Base-by-base conservation (phyloP, 2,888 invertebrate genomes). In the Lacanobia oleracea region DNA sequence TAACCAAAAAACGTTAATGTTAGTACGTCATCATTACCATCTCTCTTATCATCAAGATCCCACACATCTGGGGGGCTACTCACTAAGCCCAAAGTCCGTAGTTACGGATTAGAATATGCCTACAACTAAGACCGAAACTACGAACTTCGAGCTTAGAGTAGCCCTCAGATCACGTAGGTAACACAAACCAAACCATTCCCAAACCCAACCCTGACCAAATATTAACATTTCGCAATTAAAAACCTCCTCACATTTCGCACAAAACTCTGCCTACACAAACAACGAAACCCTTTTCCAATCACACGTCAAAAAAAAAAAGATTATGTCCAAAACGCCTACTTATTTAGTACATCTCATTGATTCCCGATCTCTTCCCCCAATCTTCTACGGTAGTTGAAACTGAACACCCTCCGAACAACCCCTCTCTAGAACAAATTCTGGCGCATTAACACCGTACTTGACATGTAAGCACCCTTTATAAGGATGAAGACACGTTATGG, bases 381-480 rank as follows among this genome's bases (percentile, higher is more conserved):
- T 79, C 61, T 82, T 60, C 37, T 62, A 23, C 66, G 60, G 67
- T 57, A 76, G 75, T 70, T 70, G 62, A 54, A 77, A 79, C 66
- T 71, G 67, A 72, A 76, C 67, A 76, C 75, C 72, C 64, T 45
- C n/a, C 72, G 66, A 72, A 79, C 68, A 71, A 75, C 66, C 50
- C 27, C 73, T 71, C 81, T 74, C 82, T 79, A 71, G 81, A 83
- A 84, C 80, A 84, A 85, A 88, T 84, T 81, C 85, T 78, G 75
- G 81, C 79, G 82, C 82, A 87, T 88, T 89, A 91, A 89, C 89
- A 79, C 88, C 88, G 84, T 88, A 88, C 89, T 91, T 88, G 90
- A 88, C 90, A 87, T 83, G 82, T 85, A 87, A 66, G 57, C 43
- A 75, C 64, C 66, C 63, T 50, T 57, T 37, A 16, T 45, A 4